Conservation (phyloP, 2,888 invertebrate genomes). For the Limnephilus auricula region DNA sequence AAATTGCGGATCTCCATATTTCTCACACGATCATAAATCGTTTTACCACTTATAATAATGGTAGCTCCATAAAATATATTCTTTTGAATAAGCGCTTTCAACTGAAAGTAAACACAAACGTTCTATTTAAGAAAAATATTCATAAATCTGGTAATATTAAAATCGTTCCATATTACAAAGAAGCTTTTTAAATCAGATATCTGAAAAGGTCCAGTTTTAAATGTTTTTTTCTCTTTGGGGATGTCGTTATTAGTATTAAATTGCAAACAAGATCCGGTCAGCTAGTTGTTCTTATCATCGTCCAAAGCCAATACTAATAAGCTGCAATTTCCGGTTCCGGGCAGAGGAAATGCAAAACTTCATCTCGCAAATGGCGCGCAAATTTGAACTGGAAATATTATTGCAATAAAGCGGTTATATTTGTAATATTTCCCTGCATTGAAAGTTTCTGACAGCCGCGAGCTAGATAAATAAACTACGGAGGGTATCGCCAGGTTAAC, state of each 20-base stretch:
- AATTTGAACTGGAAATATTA: slow-evolving; percentile 47
- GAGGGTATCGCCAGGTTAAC: neutral
- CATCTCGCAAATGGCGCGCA: slow-evolving; percentile 17
- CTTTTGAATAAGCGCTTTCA: neutral
- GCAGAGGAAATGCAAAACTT: neutral
- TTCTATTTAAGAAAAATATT: neutral
- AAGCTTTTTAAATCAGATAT: neutral
- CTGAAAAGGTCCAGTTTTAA: neutral
- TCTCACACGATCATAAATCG: no score
- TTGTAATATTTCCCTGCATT: slow-evolving; percentile 38
- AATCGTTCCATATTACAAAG: neutral
- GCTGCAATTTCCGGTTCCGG: neutral
- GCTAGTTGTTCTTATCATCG: slow-evolving; percentile 2
- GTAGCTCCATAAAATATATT: neutral
- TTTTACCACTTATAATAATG: no score
- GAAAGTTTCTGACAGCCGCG: neutral
- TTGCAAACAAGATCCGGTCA: neutral
- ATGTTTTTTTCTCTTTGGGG: neutral
- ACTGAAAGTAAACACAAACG: neutral
- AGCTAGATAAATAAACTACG: neutral
- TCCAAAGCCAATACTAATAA: neutral
- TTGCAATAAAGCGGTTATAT: slow-evolving; percentile 49
- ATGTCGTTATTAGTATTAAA: neutral
- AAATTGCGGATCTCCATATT: no score
- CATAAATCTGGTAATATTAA: neutral